Conservation (phyloP, 2,113 vertebrate species). For the Deroptyus accipitrinus region DNA sequence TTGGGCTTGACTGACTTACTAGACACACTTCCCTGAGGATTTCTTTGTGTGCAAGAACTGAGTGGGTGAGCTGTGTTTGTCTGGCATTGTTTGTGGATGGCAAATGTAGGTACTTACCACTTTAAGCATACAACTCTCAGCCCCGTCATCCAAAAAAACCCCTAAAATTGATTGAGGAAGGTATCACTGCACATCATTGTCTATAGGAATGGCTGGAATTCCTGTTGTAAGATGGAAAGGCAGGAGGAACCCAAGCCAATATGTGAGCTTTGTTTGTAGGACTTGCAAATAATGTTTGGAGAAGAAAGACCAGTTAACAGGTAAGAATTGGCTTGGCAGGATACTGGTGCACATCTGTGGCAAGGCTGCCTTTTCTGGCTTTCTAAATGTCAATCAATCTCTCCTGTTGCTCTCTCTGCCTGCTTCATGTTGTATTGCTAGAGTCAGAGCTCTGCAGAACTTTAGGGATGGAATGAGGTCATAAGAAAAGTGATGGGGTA, state of each 20-base stretch:
- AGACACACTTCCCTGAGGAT: background rate
- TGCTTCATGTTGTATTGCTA: background rate
- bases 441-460: background rate
- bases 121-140: background rate
- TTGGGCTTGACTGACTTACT: background rate
- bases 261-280: background rate
- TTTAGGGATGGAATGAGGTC: accelerated
- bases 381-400: background rate
- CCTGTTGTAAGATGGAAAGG: background rate
- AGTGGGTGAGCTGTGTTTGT: background rate
- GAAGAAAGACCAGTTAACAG: background rate
- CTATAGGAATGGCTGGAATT: background rate
- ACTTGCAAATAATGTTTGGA: background rate
- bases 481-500: background rate
- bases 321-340: background rate
- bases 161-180: background rate
- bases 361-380: background rate
- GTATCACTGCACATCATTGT: background rate
- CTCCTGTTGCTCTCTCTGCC: background rate
- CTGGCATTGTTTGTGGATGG: background rate
- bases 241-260: background rate
- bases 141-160: background rate
- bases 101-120: background rate
- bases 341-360: background rate
- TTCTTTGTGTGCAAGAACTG: background rate